These are phyloP conservation scores for Bovichtus variegatus DNA, from an alignment of 2,797 vertebrate genomes.

Conservation along the genomic window DNA sequence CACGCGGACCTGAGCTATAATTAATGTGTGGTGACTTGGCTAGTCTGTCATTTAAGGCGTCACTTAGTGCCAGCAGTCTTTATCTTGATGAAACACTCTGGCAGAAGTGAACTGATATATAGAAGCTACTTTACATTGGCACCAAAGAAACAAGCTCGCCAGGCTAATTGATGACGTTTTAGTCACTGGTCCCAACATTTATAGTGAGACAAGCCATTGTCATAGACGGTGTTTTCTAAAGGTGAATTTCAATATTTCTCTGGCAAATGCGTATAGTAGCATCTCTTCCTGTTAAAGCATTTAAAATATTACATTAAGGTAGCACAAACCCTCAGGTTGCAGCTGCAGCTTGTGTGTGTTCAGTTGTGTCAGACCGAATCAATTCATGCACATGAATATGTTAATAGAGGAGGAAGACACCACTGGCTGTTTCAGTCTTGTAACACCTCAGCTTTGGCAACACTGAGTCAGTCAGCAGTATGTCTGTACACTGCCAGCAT, in stretches of 20 bases:
- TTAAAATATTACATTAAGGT: constrained; percentile 30
- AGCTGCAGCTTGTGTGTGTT: constrained; percentile 42
- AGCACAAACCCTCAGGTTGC: constrained; percentile 38
- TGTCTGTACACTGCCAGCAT: constrained; percentile 54
- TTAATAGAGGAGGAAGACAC: constrained; percentile 60
- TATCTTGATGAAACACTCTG: constrained; percentile 28
- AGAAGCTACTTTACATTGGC: neutral
- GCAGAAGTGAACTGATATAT: neutral
- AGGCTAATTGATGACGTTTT: neutral
- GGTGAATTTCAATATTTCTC: constrained; percentile 6
- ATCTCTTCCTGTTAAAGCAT: constrained; percentile 30
- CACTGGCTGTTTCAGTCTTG: constrained; percentile 62
- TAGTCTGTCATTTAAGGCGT: constrained; percentile 32
- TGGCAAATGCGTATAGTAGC: neutral
- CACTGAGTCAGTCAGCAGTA: constrained; percentile 67
- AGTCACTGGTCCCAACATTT: neutral
- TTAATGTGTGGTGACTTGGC: constrained; percentile 5
- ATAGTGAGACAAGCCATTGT: neutral
- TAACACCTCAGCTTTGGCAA: constrained; percentile 64
- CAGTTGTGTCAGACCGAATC: constrained; percentile 62
- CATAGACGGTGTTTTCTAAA: neutral
- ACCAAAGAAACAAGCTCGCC: neutral
- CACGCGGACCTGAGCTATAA: constrained; percentile 10
- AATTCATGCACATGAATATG: constrained; percentile 71
- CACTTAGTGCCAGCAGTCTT: constrained; percentile 25